These are phyloP conservation scores for Poicephalus gulielmi DNA, from an alignment of 2,113 vertebrate species.

Conservation along the genomic window DNA sequence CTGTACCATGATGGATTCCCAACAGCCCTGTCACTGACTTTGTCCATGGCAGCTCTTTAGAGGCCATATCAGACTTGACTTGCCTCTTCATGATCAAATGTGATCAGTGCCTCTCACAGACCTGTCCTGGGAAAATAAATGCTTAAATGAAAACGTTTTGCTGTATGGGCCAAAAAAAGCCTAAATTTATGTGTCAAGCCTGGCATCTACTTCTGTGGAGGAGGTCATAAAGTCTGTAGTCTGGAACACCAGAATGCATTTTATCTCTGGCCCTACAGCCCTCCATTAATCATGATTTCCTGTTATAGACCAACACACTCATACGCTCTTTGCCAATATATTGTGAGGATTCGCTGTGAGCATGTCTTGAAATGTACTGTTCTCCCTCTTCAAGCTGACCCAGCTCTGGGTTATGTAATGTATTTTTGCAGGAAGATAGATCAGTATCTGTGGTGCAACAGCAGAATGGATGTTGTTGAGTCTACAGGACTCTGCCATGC, in stretches of 20 bases:
- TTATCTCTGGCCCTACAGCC: not conserved
- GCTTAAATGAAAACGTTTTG: not conserved
- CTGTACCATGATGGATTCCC: rapidly evolving
- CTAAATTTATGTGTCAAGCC: not conserved
- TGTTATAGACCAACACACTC: not conserved
- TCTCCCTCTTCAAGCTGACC: not conserved
- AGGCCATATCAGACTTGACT: not conserved
- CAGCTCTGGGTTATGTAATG: not conserved
- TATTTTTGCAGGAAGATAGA: not conserved
- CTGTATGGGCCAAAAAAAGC: not conserved
- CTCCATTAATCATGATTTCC: not conserved
- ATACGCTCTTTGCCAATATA: not conserved
- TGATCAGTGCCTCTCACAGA: not conserved
- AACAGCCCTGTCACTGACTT: not conserved
- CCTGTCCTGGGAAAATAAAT: not conserved
- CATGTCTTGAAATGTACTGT: not conserved
- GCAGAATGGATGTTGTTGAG: rapidly evolving
- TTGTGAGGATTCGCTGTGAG: not conserved
- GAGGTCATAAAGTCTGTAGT: not conserved
- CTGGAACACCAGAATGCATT: not conserved
- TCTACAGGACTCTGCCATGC: not conserved
- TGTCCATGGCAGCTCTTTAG: not conserved
- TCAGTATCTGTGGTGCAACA: not conserved
- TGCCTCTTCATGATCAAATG: not conserved
- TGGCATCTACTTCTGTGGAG: not conserved